Conservation (phyloP, 2,113 vertebrate genomes). For the Cariama cristata region DNA sequence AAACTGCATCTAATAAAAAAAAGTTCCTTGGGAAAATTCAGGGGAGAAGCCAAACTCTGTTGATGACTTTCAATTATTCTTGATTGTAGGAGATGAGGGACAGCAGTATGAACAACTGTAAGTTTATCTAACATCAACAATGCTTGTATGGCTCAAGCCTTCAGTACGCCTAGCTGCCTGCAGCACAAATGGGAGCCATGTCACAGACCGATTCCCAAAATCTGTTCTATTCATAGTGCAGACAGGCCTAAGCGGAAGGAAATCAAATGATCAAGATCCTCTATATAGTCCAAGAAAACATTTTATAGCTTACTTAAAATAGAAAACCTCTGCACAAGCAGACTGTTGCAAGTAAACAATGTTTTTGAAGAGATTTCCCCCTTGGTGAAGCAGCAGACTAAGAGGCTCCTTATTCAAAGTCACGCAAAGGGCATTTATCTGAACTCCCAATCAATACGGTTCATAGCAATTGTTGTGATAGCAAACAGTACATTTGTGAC, state of each 20-base stretch:
- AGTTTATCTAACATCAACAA: neutral
- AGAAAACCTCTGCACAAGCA: neutral
- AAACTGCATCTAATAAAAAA: neutral
- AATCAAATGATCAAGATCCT: neutral
- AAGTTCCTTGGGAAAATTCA: neutral
- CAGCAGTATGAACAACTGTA: neutral
- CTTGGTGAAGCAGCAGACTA: conserved; percentile 45
- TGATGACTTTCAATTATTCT: neutral
- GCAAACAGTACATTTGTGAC: conserved; percentile 73
- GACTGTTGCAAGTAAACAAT: conserved; percentile 37
- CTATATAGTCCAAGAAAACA: conserved; percentile 16
- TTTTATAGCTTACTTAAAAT: conserved; percentile 61
- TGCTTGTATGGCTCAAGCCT: neutral
- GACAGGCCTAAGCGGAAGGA: conserved; percentile 1
- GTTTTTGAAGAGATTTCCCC: conserved; percentile 66
- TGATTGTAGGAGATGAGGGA: neutral
- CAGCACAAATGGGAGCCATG: fast-evolving
- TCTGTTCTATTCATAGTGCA: neutral
- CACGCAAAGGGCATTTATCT: conserved; percentile 72
- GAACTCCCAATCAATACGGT: conserved; percentile 59
- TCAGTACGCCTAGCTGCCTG: neutral
- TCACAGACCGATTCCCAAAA: neutral
- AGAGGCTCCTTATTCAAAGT: conserved; percentile 63
- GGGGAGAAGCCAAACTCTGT: neutral
- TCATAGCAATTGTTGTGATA: conserved; percentile 70